A percentile compares a stretch with the other conserved stretches of the same genome.
These are phyloP conservation scores for Prionace glauca DNA, from an alignment of 2,797 vertebrate species.

Conservation along the genomic window DNA sequence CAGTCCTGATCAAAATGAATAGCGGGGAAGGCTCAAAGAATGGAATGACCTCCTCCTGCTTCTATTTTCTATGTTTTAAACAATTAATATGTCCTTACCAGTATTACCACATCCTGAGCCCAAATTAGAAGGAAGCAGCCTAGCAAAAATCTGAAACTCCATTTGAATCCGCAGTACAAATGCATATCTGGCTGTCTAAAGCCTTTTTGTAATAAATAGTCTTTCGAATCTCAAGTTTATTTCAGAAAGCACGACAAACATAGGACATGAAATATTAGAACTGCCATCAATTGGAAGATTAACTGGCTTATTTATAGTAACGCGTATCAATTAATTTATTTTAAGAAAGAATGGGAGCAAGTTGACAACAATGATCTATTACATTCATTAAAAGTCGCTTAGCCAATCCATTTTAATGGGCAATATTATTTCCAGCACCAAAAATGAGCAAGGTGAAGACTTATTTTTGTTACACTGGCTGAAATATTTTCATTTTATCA, in stretches of 20 bases:
- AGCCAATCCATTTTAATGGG: neutral
- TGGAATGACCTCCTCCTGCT: too few species aligned
- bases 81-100: neutral
- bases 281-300: neutral
- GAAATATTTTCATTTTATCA: neutral
- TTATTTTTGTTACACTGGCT: neutral
- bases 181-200: neutral
- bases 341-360: neutral
- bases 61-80: neutral
- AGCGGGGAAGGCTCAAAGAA: too few species aligned
- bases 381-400: constrained; percentile 18
- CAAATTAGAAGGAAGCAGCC: neutral
- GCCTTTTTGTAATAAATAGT: neutral
- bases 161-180: neutral
- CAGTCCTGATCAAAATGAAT: too few species aligned
- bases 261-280: neutral
- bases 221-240: neutral
- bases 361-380: constrained; percentile 9
- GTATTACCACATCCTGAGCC: neutral
- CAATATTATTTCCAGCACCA: neutral
- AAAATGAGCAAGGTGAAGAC: neutral
- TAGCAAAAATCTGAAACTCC: neutral
- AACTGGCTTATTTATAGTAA: constrained; percentile 19
- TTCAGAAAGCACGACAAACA: neutral
- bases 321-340: constrained; percentile 3